Evolutionary conservation across 2,797 vertebrate genomes (phyloP).

Genomic region (Danio aesculapii): DNA sequence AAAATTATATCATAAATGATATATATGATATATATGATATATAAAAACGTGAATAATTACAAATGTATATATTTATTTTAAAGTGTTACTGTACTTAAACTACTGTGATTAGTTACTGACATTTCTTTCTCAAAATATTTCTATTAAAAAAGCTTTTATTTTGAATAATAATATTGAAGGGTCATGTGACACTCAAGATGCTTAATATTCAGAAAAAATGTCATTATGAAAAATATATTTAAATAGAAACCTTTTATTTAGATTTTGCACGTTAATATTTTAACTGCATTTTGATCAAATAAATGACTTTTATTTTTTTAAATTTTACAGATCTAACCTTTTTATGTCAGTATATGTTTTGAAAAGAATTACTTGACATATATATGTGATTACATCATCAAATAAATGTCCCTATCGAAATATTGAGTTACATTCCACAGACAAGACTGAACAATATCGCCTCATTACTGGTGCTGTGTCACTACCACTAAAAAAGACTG

Average conservation of each 20-base stretch:
- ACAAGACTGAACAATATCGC: conserved; percentile 19
- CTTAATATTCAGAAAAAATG: no score
- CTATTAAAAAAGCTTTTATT: no score
- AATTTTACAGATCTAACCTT: neutral
- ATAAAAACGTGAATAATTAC: no score
- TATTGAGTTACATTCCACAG: neutral
- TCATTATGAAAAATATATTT: neutral
- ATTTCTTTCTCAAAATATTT: no score
- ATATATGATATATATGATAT: no score
- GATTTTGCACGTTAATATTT: no score
- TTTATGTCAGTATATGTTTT: neutral
- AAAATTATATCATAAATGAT: no score
- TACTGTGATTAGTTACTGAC: no score
- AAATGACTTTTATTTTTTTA: neutral
- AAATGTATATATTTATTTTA: no score
- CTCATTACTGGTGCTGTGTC: neutral
- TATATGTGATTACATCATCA: neutral
- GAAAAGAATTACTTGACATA: neutral
- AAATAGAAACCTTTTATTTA: neutral
- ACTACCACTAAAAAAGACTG: neutral
- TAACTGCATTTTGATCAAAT: no score
- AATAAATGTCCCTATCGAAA: neutral
- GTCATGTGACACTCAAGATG: neutral
- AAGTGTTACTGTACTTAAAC: no score
- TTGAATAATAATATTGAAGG: neutral